Evolutionary conservation across 2,888 invertebrate species (phyloP), one percentile per base, ranked within the genome.

Genomic region (Drosophila suboccidentalis): DNA sequence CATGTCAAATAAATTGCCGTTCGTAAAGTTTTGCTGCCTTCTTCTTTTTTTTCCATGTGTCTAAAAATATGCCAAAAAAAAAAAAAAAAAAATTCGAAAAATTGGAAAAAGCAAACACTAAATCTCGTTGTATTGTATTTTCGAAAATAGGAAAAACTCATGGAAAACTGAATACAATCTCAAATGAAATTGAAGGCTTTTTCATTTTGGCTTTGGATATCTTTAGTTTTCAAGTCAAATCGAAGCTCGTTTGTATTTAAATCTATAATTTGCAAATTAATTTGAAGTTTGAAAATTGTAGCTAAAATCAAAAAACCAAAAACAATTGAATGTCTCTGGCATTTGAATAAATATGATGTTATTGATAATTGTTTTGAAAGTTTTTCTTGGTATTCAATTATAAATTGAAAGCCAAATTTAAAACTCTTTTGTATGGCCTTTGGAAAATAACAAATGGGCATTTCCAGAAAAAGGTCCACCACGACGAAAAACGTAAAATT

Each of bases 21-120:
- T 71, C 64, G 41, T 59, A 59, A 69, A 63, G 43, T 43, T 57
- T 67, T 68, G 80, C 73, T 59, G 62, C 53, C 44, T 39, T 58
- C 67, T 74, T 83, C 29, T 39, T 58, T 67, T 78, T 22, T 22
- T 3, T 29, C 82, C 85, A 66, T 69, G 71, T 73, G 49, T 67
- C 82, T 82, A 86, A 80, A 82, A 86, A 89, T 82, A 89, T 67
- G 70, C 69, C 38, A 61, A 19, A 49, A 44, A 41, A 34, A 22
- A 26, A 36, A 51, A 63, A 36, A 26, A 29, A 44, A 17, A 59
- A 39, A 17, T 36, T 15, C 10, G 6, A 5, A 34, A 74, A 67
- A 85, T 69, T 81, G 55, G 51, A 61, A 72, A 73, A 62, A 76
- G 10, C 34, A 44, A 36, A 58, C 19, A 60, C 19, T 26, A 39